Percentiles rank a stretch among this genome's conserved stretches.
These are phyloP conservation scores for Microhierax caerulescens DNA, from an alignment of 2,797 vertebrate species.

Conservation along the genomic window DNA sequence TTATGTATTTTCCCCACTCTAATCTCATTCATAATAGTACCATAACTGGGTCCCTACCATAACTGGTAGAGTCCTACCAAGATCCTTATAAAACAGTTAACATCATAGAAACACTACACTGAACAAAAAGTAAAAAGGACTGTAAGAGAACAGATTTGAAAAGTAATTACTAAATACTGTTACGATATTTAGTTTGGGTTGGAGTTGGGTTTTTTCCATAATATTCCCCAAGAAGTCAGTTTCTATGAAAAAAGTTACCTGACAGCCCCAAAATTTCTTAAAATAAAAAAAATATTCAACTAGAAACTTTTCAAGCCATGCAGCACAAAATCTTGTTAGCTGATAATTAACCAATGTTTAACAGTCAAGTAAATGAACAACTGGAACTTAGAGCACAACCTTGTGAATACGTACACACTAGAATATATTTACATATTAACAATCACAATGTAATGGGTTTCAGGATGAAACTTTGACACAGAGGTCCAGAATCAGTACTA, in stretches of 20 bases:
- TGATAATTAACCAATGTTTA: background rate
- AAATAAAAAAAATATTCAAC: background rate
- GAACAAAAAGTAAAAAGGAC: background rate
- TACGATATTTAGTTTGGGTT: background rate
- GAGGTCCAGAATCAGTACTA: background rate
- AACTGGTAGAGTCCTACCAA: constrained; percentile 34
- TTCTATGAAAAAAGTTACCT: background rate
- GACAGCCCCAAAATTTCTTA: background rate
- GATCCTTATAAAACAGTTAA: constrained; percentile 48
- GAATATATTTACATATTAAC: background rate
- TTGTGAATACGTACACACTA: no score
- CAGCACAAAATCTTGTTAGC: background rate
- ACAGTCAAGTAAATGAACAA: background rate
- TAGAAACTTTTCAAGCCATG: background rate
- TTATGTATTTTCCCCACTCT: constrained; percentile 29
- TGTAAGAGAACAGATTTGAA: constrained; percentile 10
- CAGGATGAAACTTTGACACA: background rate
- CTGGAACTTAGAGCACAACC: background rate
- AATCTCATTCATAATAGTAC: constrained; percentile 45
- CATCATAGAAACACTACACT: background rate
- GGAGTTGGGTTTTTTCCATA: background rate
- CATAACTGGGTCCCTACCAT: constrained; percentile 31
- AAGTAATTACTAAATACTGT: constrained; percentile 1
- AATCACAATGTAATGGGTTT: background rate
- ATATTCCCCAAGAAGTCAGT: background rate